Conservation (phyloP, 2,113 vertebrate species). For the Rhinopomastus cyanomelas region DNA sequence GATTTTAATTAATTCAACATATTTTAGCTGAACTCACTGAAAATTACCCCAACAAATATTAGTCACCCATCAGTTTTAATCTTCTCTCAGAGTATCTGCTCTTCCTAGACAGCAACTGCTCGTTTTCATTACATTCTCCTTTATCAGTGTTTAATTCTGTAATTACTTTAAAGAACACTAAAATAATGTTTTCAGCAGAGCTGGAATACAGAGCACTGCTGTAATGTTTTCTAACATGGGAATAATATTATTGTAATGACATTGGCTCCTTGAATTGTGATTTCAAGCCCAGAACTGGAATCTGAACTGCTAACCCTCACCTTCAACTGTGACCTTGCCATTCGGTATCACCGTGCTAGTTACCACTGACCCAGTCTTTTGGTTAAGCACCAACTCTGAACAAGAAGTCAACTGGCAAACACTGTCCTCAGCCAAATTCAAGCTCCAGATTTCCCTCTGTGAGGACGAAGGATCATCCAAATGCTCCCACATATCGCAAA, state of each 20-base stretch:
- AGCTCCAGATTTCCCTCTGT: background rate
- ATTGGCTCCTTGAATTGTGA: background rate
- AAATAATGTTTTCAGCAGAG: constrained; percentile 1
- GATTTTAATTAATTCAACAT: background rate
- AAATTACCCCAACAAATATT: background rate
- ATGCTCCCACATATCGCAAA: fast-evolving
- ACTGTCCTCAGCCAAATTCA: background rate
- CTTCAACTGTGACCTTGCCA: background rate
- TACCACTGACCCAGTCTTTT: background rate
- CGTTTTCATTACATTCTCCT: background rate
- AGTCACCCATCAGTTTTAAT: background rate
- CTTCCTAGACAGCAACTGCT: background rate
- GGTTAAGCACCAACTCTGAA: background rate
- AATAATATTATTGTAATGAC: constrained; percentile 16
- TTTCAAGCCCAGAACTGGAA: background rate
- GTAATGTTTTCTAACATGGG: background rate
- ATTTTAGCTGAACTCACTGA: background rate
- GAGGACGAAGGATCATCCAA: background rate
- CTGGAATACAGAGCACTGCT: background rate
- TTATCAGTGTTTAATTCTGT: constrained; percentile 5
- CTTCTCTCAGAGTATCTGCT: background rate
- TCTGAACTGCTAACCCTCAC: background rate
- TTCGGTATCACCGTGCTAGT: background rate
- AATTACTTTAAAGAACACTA: background rate
- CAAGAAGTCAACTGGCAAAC: background rate